Base-by-base conservation (phyloP, 2,888 invertebrate species). In the Hyposoter didymator region DNA sequence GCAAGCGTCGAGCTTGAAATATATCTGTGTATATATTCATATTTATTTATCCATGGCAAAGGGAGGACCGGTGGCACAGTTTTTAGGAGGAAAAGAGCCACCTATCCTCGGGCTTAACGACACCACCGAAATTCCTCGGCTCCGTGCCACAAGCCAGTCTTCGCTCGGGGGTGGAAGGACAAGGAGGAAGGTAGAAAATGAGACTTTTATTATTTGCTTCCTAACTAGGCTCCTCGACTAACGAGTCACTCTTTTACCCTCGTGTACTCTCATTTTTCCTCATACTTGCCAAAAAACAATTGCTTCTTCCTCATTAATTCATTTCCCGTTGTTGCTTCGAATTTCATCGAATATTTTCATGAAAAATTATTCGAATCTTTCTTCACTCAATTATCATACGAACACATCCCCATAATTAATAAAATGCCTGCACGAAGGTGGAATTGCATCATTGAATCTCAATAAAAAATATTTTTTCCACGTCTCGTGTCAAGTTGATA, bases 191-290 rank as follows among this genome's bases (percentile, higher is more conserved):
- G 17, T 59, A 67, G 62, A 67, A 73, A 66, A 80, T 76, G 80
- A 78, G 76, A 81, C 81, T 84, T 81, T 84, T 78, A 81, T 80
- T 80, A 59, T 81, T 84, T 76, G 49, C 67, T 73, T 78, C 55
- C 79, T 66, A 66, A 43, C 47, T 49, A 64, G 55, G 69, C 55
- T 62, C 62, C 52, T 49, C 59, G 67, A 66, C 39, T 66, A 28
- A 32, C 52, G 52, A 66, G 45, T 43, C 14, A 17, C 45, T 45
- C 45, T 59, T 59, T 28, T 14, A 14, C 59, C 5, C 28, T 59
- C 28, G 14, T 55, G 19, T 55, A 19, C n/a, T 10, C 52, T 52
- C 19, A 19, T 55, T 22, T 55, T 17, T 8, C 22, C 22, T 55
- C 10, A 55, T 55, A 55, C 55, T 55, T 22, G 55, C 55, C 22